Evolutionary conservation across 2,888 invertebrate species (phyloP).

Genomic region (Oconnorella tubifera): DNA sequence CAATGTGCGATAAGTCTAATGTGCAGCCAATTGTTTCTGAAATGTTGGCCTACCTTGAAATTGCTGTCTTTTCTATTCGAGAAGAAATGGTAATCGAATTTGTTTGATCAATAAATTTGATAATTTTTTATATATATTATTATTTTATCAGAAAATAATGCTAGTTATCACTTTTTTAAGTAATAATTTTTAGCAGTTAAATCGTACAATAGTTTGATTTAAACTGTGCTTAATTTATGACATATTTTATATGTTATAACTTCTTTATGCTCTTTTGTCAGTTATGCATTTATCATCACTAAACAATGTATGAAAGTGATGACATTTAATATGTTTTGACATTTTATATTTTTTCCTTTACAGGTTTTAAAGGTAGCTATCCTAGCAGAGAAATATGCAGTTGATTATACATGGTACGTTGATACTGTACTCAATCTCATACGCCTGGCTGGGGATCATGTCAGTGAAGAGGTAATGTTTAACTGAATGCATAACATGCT

Average conservation of each 20-base stretch:
- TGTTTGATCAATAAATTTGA: no score
- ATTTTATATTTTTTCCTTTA: slow-evolving; percentile 13
- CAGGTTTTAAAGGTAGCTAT: slow-evolving; percentile 94
- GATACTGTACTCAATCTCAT: slow-evolving; percentile 99
- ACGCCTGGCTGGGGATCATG: slow-evolving; percentile 98
- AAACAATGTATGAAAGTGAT: background rate
- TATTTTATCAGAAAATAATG: no score
- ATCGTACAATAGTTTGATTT: background rate
- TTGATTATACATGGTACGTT: slow-evolving; percentile 95
- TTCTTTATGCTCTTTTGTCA: background rate
- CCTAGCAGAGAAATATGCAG: slow-evolving; percentile 97
- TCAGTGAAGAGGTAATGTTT: slow-evolving; percentile 99
- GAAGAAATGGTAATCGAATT: slow-evolving; percentile 99
- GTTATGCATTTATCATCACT: background rate
- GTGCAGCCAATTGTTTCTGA: slow-evolving; percentile 99
- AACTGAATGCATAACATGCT: no score
- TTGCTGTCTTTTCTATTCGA: slow-evolving; percentile 97
- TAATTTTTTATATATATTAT: no score
- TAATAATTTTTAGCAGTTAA: no score
- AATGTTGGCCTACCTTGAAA: slow-evolving; percentile 97
- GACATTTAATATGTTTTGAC: background rate
- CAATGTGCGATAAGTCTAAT: slow-evolving; percentile 99
- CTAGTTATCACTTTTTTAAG: no score
- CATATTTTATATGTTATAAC: background rate
- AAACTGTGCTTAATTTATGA: background rate